A percentile compares a stretch with the other conserved stretches of the same genome.
phyloP scores from a whole-genome alignment of 2,888 invertebrate genomes.

The Dorcus parallelipipedus region DNA sequence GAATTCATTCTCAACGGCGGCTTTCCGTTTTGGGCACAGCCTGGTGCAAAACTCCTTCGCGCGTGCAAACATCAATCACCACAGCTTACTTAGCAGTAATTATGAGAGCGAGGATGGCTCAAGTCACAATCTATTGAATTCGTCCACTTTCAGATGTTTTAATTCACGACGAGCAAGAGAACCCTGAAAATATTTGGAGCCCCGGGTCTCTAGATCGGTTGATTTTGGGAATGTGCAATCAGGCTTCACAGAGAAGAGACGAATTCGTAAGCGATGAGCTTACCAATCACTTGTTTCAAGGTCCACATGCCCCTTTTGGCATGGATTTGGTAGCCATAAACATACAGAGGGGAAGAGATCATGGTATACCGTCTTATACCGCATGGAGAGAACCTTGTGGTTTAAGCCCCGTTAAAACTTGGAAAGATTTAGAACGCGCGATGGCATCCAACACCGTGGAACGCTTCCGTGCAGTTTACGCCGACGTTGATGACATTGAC shows the following conservation, averaged over 20 bases:
- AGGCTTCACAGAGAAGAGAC: constrained; percentile 74
- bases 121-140: no score
- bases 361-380: constrained; percentile 78
- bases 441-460: constrained; percentile 63
- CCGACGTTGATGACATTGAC: constrained; percentile 78
- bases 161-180: constrained; percentile 73
- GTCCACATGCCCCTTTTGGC: constrained; percentile 66
- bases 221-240: constrained; percentile 72
- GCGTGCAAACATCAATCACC: constrained; percentile 67
- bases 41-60: constrained; percentile 77
- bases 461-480: constrained; percentile 56
- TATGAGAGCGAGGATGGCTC: constrained; percentile 34
- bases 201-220: constrained; percentile 77
- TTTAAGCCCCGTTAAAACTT: constrained; percentile 60
- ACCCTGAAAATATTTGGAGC: constrained; percentile 68
- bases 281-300: constrained; percentile 81
- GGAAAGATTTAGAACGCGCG: constrained; percentile 67
- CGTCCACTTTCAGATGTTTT: constrained; percentile 62
- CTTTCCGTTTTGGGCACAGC: constrained; percentile 84
- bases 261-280: constrained; percentile 78
- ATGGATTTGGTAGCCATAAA: constrained; percentile 87
- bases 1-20: constrained; percentile 77
- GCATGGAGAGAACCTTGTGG: constrained; percentile 79
- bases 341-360: constrained; percentile 83
- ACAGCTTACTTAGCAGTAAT: constrained; percentile 68